Evolutionary conservation across 2,888 invertebrate genomes (phyloP), one percentile per base, ranked within the genome.

Genomic region (Lycaena phlaeas): DNA sequence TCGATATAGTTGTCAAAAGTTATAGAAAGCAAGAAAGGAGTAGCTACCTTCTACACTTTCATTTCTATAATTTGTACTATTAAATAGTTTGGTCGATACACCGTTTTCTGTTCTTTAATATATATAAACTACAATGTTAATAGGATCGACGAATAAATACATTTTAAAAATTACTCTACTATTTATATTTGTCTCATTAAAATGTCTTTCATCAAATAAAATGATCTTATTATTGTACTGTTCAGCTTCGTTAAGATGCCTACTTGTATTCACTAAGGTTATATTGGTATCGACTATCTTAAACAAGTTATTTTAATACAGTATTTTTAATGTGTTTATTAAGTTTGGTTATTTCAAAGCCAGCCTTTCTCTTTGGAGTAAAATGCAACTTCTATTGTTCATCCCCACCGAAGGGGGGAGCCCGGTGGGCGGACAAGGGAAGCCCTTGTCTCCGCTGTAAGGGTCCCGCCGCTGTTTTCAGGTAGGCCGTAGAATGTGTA

Each of bases 351-450:
- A 18, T 34, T 34, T 34, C 34, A 34, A 27, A 39, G 26, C 25
- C 40, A 40, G 40, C 31, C 40, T 40, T 40, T 31, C 31, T 27
- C 39, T 14, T 18, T 40, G 30, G 30, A 11, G 39, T 17, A 14
- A 22, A 12, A 36, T 26, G n/a, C n/a, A n/a, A 14, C 14, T 36
- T 6, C 26, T 26, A 40, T 18, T 14, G 14, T 22, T 76, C 59
- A 77, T 42, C 85, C 81, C 79, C 82, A 85, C 48, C 84, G 64
- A 26, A 84, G 56, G 2, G 84, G 84, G 10, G 82, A 81, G 45
- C 84, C 84, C 2, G 84, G 81, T 42, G 84, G 82, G 64, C 84
- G 62, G 58, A 75, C 61, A 44, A 77, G 62, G 53, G 74, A 48
- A 36, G 63, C 64, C 40, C 82, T 71, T 39, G 82, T 78, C 48